A percentile compares a stretch with the other conserved stretches of the same genome.
phyloP scores from a whole-genome alignment of 2,797 vertebrate genomes.

The Eurystomus glaucurus region DNA sequence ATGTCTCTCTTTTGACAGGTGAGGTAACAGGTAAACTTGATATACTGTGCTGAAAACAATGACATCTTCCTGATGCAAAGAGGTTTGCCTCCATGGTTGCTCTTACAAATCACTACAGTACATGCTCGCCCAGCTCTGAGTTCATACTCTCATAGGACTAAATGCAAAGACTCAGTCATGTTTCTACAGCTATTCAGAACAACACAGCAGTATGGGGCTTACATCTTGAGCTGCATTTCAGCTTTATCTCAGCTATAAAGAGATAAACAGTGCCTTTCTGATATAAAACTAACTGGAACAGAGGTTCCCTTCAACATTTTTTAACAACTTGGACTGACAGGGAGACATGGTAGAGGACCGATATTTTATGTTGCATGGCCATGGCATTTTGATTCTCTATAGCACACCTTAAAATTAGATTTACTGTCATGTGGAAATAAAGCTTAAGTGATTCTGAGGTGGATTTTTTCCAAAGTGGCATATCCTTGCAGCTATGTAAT shows the following conservation, averaged over 20 bases:
- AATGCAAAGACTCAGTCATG: not conserved
- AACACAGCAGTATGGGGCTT: not conserved
- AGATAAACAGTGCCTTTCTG: not conserved
- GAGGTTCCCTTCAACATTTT: not conserved
- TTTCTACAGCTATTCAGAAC: not conserved
- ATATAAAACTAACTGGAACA: not conserved
- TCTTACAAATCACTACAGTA: not conserved
- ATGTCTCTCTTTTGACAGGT: not conserved
- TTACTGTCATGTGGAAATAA: not conserved
- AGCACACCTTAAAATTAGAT: not conserved
- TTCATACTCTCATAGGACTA: not conserved
- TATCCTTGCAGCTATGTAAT: not conserved
- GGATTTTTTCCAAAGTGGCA: not conserved
- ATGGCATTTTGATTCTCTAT: not conserved
- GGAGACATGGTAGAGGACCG: not conserved
- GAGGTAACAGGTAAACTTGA: not conserved
- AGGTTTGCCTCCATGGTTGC: not conserved
- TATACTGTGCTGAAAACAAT: not conserved
- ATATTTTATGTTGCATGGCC: not conserved
- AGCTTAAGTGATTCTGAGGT: not conserved
- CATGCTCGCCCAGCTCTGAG: fast-evolving
- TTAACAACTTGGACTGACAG: not conserved
- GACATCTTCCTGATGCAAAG: not conserved
- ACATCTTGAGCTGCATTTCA: not conserved
- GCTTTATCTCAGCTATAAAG: not conserved